Evolutionary conservation across 1,140 invertebrate species (phyloP), one percentile per base, ranked within the genome.

Genomic region (Leptonema lineaticorne): DNA sequence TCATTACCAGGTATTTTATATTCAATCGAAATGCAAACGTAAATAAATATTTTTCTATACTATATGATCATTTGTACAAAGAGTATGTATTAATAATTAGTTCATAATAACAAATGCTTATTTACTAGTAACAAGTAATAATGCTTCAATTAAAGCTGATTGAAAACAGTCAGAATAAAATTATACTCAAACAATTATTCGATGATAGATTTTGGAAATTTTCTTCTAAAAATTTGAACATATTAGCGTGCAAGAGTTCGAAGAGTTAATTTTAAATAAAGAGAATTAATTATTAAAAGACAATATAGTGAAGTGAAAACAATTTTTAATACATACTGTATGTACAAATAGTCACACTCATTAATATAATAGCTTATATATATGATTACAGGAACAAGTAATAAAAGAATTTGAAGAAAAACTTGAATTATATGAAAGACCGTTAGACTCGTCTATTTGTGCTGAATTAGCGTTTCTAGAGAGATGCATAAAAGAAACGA

Each of bases 401-500:
- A n/a, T 57, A 2, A 45, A 66, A 16, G 48, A 66, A 57, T 57
- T 56, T 57, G 9, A 33, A 6, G 48, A 30, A 14, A 45, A 1
- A n/a, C 26, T 57, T 14, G 28, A 7, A 41, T 8, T 20, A 8
- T 41, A 22, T 29, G 56, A 22, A 20, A 8, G 30, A 20, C 20
- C 22, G 6, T 28, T 59, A 14, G 57, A 56, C 24, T 22, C 57
- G 27, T 30, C 53, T 8, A 18, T 24, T 24, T 67, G 65, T 20
- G 9, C 41, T 11, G 27, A 67, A 56, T 33, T 67, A 26, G 8
- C 29, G n/a, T 30, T 37, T 46, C 28, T 67, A 14, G 65, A 67
- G 6, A 41, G 65, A 14, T 67, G 65, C 27, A 67, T 67, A 14
- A 67, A 67, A 50, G 65, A 67, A 60, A 60, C 56, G 6, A 46